Base-by-base conservation (phyloP, 2,113 vertebrate genomes). In the Casuarius casuarius region DNA sequence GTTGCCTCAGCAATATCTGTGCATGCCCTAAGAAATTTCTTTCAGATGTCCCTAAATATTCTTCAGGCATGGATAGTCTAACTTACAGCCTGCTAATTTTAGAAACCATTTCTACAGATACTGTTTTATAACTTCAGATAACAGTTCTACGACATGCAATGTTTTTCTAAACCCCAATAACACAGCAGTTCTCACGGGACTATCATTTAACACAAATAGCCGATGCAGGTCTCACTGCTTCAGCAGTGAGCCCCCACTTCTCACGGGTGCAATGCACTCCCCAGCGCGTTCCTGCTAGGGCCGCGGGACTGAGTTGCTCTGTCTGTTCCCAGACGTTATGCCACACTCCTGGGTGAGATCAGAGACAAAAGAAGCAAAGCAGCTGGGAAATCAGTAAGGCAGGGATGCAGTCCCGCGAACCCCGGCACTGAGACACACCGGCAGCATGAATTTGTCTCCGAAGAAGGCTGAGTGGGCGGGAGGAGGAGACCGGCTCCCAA, bases 131-230 rank as follows among this genome's bases (percentile, higher is more conserved):
- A 2, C 81, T 51, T 5, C 52, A 74, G 89, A 58, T 10, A 48
- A 13, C 35, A 23, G 84, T 11, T 66, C 61, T 10, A 3, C 0
- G 8, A 7, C 71, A 25, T 0, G 9, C 35, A 2, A 12, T 49
- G 87, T 89, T 94, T 77, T 38, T 38, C 1, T 9, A 10, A 42
- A 77, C 26, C 62, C 78, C 65, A 5, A 82, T 4, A 67, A 48
- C 76, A 4, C 51, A 2, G 12, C 0, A 0, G 40, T 66, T 95
- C 92, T 66, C 91, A 80, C 23, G 7, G 62, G 75, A 82, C 40
- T 77, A 3, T 5, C 19, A 0, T 3, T 46, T 23, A 3, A 72
- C 67, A 23, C 33, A 2, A 62, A 2, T 0, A 2, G 42, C 46
- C 1, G 7, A 5, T 11, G 59, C 63, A 42, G 83, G 89, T 46